Evolutionary conservation across 2,113 vertebrate genomes (phyloP), one percentile per base, ranked within the genome.

Genomic region (Pogona vitticeps): DNA sequence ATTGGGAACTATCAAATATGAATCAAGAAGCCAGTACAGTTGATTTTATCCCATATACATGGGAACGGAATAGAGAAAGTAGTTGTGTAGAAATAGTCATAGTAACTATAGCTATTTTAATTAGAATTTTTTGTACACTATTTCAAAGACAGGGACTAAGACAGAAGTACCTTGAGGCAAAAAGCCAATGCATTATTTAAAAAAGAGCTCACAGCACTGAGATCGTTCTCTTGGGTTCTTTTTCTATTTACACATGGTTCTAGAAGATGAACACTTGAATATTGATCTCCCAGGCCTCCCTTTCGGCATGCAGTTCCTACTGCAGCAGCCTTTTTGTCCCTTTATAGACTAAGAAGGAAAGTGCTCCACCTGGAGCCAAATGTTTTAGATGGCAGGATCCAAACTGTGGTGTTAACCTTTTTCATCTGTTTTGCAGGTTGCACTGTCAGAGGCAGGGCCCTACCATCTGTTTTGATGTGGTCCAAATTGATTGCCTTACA

Each of bases 1-100:
- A 91, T 77, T 88, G 83, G 33, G 7, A 70, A 1, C 59, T 88
- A 88, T 90, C 90, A 84, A 88, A 91, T 78, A 91, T 33, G 80
- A 3, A 82, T 2, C 73, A 76, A 68, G 80, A 46, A 26, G 80
- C n/a, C 3, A 76, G 59, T 38, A 68, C 13, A 2, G 17, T 21
- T 59, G 10, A 33, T 63, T 21, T 10, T 68, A 13, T 46, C 23
- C 46, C 40, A 1, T 14, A 6, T 38, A 18, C 18, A 18, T 7
- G 28, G 65, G 26, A 10, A 31, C 5, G 65, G 65, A 12, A 12
- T 3, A 12, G 6, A 79, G 28, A 33, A 59, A 42, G 9, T 81
- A 88, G 46, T 83, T 76, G 89, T 38, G 76, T 59, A 87, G 72
- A 83, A 75, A 31, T 0, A 67, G 21, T 76, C 40, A 73, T 12